These are phyloP conservation scores for Alethe castanea DNA, from an alignment of 2,113 vertebrate species.

Conservation along the genomic window DNA sequence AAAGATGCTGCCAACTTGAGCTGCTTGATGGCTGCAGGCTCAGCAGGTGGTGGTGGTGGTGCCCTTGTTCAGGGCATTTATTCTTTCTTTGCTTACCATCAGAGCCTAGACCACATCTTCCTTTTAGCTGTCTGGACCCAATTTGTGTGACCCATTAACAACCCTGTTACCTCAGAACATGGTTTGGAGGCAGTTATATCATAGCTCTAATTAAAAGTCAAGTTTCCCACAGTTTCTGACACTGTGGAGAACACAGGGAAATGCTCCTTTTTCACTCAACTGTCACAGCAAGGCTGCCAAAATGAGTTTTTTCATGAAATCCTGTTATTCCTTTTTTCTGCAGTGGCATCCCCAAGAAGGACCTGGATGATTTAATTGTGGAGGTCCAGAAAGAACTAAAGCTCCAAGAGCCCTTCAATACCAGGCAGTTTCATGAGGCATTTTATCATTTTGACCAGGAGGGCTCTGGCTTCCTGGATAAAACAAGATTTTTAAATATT, in stretches of 20 bases:
- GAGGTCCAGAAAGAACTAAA: constrained; percentile 64
- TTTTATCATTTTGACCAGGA: constrained; percentile 64
- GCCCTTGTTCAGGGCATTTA: not conserved
- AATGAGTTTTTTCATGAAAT: not conserved
- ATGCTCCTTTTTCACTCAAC: not conserved
- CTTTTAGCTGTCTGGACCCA: not conserved
- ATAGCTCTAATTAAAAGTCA: not conserved
- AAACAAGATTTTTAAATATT: constrained; percentile 53
- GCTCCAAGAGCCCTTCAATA: constrained; percentile 5
- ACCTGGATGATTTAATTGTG: constrained; percentile 48
- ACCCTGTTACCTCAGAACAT: not conserved
- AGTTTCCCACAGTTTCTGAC: not conserved
- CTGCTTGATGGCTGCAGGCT: not conserved
- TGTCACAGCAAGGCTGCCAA: not conserved
- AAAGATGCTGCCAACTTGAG: not conserved
- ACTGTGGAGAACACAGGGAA: not conserved
- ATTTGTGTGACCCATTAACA: not conserved
- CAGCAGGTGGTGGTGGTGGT: not conserved
- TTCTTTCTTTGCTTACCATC: not conserved
- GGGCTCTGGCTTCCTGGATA: constrained; percentile 62
- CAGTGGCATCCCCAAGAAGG: constrained; percentile 20
- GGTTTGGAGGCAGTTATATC: not conserved
- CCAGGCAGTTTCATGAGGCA: not conserved
- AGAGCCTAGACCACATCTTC: not conserved
- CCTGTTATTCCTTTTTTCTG: not conserved